A percentile compares a stretch with the other conserved stretches of the same genome.
Evolutionary conservation across 2,797 vertebrate genomes (phyloP).

Genomic region (Cottoperca gobio): DNA sequence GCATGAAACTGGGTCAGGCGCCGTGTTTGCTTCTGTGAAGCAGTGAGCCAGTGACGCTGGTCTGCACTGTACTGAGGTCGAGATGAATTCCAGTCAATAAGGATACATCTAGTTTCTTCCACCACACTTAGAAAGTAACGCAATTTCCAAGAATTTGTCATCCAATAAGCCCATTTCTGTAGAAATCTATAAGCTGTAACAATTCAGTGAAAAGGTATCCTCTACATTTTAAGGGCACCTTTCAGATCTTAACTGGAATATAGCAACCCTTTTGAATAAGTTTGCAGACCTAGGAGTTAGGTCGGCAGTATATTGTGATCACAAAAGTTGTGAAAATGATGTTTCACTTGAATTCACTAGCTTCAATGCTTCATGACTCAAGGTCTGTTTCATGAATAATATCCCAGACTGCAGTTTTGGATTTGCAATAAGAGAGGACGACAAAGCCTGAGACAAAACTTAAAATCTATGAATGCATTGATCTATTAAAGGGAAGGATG

Average conservation of each 20-base stretch:
- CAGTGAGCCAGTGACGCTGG: slow-evolving; percentile 36
- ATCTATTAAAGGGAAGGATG: background rate
- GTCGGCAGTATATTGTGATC: background rate
- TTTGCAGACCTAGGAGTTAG: background rate
- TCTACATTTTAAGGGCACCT: background rate
- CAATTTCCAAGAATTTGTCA: background rate
- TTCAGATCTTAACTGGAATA: background rate
- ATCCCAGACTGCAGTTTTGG: background rate
- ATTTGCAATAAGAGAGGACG: background rate
- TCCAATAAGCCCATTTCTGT: background rate
- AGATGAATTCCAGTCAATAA: slow-evolving; percentile 31
- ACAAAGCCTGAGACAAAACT: background rate
- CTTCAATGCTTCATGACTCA: background rate
- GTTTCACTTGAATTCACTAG: background rate
- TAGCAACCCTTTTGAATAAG: background rate
- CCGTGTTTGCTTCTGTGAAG: slow-evolving; percentile 41
- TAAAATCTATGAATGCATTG: background rate
- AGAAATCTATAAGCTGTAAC: background rate
- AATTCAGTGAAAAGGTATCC: background rate
- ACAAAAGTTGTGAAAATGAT: background rate
- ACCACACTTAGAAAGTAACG: background rate
- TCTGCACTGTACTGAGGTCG: slow-evolving; percentile 25
- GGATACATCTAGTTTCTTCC: slow-evolving; percentile 12
- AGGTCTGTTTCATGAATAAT: background rate
- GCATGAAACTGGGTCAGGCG: slow-evolving; percentile 71